phyloP scores from a whole-genome alignment of 1,140 invertebrate species.

The Eupristina koningsbergeri region DNA sequence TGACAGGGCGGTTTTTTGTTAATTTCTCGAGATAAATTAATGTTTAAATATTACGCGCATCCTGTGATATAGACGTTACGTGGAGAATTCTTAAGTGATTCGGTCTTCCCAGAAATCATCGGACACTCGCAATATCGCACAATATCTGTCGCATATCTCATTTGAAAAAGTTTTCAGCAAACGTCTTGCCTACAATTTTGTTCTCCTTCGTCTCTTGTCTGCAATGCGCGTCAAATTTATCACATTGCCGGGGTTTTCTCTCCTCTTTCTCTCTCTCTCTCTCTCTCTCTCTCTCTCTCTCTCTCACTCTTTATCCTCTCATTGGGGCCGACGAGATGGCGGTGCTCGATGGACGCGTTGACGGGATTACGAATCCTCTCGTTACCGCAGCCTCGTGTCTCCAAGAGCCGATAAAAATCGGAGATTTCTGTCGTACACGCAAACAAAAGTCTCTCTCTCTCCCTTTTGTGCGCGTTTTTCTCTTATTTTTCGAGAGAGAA shows the following conservation, averaged over 20 bases:
- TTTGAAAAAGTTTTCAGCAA: slow-evolving; percentile 22
- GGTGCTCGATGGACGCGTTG: slow-evolving; percentile 55
- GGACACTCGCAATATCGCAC: background rate
- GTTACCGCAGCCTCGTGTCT: slow-evolving; percentile 55
- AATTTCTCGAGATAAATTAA: background rate
- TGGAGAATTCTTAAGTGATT: background rate
- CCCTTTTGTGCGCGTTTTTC: slow-evolving; percentile 29
- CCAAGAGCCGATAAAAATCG: slow-evolving; percentile 62
- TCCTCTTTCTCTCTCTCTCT: no score
- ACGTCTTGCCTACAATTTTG: slow-evolving; percentile 10
- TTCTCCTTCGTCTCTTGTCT: slow-evolving; percentile 32
- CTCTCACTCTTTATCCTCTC: no score
- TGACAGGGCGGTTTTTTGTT: background rate
- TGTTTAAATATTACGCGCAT: background rate
- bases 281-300: no score
- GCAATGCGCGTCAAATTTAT: slow-evolving; percentile 38
- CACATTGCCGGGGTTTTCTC: slow-evolving; percentile 14
- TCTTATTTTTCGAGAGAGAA: slow-evolving; percentile 40
- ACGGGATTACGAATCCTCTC: slow-evolving; percentile 60
- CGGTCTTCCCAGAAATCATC: background rate
- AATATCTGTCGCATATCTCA: background rate
- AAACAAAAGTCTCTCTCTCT: slow-evolving; percentile 54
- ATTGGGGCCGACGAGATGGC: slow-evolving; percentile 33
- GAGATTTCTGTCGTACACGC: slow-evolving; percentile 63
- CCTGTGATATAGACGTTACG: slow-evolving; percentile 9